These are phyloP conservation scores for Bilobella aurantiaca DNA, from an alignment of 1,140 invertebrate genomes.

Conservation along the genomic window DNA sequence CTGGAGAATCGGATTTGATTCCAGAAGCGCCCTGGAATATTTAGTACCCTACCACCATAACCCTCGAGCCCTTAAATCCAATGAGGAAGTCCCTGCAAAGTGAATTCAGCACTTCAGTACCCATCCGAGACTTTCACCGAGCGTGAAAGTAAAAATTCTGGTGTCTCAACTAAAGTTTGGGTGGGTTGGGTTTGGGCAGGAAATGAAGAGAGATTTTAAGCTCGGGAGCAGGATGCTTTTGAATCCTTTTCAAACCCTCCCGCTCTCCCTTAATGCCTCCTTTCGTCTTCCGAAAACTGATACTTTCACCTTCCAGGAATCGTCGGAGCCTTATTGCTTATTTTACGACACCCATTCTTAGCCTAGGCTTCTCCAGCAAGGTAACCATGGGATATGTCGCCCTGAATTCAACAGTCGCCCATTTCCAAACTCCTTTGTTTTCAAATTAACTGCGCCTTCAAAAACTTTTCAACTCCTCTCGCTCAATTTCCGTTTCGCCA, in stretches of 20 bases:
- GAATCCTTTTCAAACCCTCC: background rate
- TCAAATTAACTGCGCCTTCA: no score
- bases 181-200: background rate
- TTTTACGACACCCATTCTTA: conserved; percentile 3
- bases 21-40: background rate
- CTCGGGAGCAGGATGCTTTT: background rate
- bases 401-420: no score
- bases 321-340: conserved; percentile 1
- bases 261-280: background rate
- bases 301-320: background rate
- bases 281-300: background rate
- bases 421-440: no score
- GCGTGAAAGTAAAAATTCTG: background rate
- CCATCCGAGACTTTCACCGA: background rate
- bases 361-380: no score
- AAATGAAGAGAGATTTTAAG: background rate
- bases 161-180: background rate
- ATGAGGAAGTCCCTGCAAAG: background rate
- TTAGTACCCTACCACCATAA: background rate
- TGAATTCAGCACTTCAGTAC: background rate
- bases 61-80: background rate
- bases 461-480: no score
- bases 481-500: no score
- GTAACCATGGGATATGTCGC: no score
- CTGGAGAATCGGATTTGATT: background rate